Evolutionary conservation across 2,113 vertebrate genomes (phyloP).

Genomic region (Barbus barbus): DNA sequence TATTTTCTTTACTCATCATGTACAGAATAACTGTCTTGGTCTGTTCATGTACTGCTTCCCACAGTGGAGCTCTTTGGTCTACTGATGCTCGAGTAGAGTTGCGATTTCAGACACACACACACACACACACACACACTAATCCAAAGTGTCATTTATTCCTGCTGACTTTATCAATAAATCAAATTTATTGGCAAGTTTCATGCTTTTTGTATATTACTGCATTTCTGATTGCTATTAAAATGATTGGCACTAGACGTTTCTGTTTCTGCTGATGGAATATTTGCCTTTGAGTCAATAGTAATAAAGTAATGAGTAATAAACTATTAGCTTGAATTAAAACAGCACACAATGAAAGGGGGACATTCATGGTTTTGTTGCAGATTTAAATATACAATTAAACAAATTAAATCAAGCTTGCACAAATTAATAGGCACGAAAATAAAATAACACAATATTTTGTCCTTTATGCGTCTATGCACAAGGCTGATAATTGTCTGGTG

Average conservation of each 20-base stretch:
- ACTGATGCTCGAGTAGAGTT: not conserved
- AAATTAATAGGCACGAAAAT: conserved; percentile 45
- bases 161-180: not conserved
- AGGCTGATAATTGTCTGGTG: conserved; percentile 16
- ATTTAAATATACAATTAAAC: conserved; percentile 41
- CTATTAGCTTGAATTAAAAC: not conserved
- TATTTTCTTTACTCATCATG: not conserved
- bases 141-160: no score
- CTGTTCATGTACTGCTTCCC: not conserved
- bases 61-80: conserved; percentile 33
- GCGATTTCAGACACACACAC: not conserved
- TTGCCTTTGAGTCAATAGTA: not conserved
- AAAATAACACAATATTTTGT: conserved; percentile 35
- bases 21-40: conserved; percentile 2
- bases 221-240: conserved; percentile 13
- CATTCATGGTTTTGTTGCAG: not conserved
- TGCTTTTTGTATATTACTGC: not conserved
- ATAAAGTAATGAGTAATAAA: not conserved
- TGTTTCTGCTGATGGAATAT: not conserved
- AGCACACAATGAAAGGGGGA: conserved; percentile 27
- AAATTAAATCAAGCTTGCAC: conserved; percentile 39
- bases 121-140: not conserved
- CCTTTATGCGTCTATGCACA: not conserved
- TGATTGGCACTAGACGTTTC: not conserved
- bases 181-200: not conserved